Evolutionary conservation across 2,888 invertebrate genomes (phyloP).

Genomic region (Ditylenchus weischeri): DNA sequence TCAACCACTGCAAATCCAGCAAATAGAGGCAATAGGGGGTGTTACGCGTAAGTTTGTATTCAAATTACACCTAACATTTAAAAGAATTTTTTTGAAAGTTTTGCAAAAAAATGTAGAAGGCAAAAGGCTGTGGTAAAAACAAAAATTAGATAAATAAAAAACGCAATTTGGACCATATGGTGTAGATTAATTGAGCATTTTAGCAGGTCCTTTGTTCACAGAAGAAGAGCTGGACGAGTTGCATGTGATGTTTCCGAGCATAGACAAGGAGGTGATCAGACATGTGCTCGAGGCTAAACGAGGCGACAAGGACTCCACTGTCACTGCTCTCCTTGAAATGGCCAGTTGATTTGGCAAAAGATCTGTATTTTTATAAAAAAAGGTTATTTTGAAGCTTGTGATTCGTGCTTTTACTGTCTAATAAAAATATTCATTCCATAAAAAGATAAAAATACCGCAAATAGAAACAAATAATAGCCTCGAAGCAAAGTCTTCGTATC

Average conservation of each 20-base stretch:
- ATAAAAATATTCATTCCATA: no score
- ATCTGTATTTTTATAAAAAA: no score
- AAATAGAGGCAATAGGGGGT: neutral
- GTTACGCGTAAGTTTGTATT: neutral
- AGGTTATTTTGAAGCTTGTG: no score
- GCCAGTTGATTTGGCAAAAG: slow-evolving; percentile 14
- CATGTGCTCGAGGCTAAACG: slow-evolving; percentile 31
- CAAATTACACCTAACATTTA: neutral
- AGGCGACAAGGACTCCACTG: slow-evolving; percentile 30
- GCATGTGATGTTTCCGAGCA: slow-evolving; percentile 91
- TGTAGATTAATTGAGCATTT: neutral
- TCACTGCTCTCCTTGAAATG: slow-evolving; percentile 30
- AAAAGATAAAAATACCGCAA: no score
- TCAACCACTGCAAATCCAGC: neutral
- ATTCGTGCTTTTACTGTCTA: no score
- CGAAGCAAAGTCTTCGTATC: no score
- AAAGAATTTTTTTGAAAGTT: no score
- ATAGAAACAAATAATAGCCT: no score
- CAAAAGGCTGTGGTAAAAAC: no score
- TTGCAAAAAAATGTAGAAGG: no score
- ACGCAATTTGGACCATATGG: no score
- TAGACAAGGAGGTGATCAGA: slow-evolving; percentile 78
- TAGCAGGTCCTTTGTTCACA: slow-evolving; percentile 29
- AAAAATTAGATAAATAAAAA: no score
- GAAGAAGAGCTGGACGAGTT: slow-evolving; percentile 64